A percentile compares a stretch with the other conserved stretches of the same genome.
phyloP scores from a whole-genome alignment of 2,888 invertebrate species.

The Blomia tropicalis region DNA sequence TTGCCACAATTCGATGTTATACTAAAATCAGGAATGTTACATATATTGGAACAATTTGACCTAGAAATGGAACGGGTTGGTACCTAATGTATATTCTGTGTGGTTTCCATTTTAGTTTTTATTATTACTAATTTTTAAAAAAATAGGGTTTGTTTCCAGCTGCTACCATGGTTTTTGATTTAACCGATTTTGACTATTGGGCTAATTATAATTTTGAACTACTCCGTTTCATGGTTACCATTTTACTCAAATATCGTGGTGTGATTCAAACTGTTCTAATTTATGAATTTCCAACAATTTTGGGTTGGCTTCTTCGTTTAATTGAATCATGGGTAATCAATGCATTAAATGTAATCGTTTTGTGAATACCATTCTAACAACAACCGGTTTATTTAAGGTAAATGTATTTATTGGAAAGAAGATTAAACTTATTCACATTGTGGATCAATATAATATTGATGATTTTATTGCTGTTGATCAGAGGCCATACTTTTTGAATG shows the following conservation, averaged over 20 bases:
- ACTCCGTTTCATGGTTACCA: background rate
- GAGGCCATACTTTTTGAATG: background rate
- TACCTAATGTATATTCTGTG: too few relatives aligned
- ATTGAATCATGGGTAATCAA: slow-evolving; percentile 9
- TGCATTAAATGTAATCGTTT: too few relatives aligned
- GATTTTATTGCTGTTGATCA: background rate
- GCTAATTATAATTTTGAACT: slow-evolving; percentile 1
- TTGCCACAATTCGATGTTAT: slow-evolving; percentile 1
- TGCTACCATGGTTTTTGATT: background rate
- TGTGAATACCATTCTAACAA: too few relatives aligned
- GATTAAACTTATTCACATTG: background rate
- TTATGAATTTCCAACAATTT: background rate
- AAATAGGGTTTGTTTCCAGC: background rate
- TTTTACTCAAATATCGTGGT: background rate
- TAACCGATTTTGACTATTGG: background rate
- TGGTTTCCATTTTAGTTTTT: too few relatives aligned
- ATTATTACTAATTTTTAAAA: too few relatives aligned
- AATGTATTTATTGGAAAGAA: background rate
- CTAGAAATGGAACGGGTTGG: background rate
- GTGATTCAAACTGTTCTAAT: background rate
- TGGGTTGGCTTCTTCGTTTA: background rate
- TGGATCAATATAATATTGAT: background rate
- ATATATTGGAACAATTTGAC: background rate
- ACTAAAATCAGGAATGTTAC: background rate
- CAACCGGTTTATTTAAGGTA: too few relatives aligned